Evolutionary conservation across 2,888 invertebrate genomes (phyloP).

Genomic region (Epinotia ramella): DNA sequence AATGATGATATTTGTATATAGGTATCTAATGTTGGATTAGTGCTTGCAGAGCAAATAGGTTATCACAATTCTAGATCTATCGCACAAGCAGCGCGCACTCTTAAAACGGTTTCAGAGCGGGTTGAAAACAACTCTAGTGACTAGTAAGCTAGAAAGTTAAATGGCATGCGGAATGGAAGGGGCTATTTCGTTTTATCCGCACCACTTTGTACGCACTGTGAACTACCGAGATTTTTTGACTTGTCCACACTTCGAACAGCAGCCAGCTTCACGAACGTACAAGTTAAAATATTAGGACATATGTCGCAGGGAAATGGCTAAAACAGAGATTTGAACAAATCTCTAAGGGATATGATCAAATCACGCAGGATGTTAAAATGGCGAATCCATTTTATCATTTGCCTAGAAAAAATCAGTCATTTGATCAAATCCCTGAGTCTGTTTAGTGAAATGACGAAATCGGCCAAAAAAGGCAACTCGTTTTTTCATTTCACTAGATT

Average conservation of each 20-base stretch:
- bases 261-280: too few relatives aligned
- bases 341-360: too few relatives aligned
- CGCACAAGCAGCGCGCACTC: constrained; percentile 14
- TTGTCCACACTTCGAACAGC: background rate
- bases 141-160: constrained; percentile 6
- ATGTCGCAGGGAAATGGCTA: too few relatives aligned
- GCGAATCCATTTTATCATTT: too few relatives aligned
- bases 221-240: background rate
- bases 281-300: too few relatives aligned
- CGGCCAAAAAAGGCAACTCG: too few relatives aligned
- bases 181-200: background rate
- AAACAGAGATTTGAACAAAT: too few relatives aligned
- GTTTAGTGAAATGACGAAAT: too few relatives aligned
- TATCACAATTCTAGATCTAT: constrained; percentile 32
- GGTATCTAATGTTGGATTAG: constrained; percentile 32
- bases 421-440: too few relatives aligned
- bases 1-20: constrained; percentile 10
- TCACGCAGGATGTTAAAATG: too few relatives aligned
- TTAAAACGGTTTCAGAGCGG: background rate
- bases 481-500: too few relatives aligned
- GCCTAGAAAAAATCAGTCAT: too few relatives aligned
- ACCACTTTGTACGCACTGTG: background rate
- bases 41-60: constrained; percentile 39
- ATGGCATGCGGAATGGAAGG: background rate
- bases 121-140: background rate